phyloP scores from a whole-genome alignment of 1,140 invertebrate species.

The Portunus trituberculatus region DNA sequence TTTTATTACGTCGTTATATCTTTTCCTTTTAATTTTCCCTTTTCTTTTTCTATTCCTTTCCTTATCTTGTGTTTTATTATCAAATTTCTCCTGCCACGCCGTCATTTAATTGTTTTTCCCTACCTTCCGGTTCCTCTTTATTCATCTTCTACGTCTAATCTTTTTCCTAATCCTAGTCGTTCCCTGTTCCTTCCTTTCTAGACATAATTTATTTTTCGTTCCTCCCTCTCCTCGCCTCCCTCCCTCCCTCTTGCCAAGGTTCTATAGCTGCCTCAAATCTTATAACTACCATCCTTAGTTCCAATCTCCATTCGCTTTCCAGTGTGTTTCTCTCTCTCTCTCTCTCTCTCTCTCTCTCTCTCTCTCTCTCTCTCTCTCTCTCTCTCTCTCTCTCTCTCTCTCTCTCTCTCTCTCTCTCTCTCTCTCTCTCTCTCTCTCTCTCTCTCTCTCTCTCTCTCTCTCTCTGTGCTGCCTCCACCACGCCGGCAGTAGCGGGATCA shows the following conservation, averaged over 20 bases:
- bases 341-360: not conserved
- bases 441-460: not conserved
- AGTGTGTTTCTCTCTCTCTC: not conserved
- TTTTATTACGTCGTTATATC: no score
- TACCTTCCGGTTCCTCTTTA: no score
- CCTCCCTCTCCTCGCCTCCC: not conserved
- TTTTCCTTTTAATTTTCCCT: not conserved
- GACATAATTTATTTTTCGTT: not conserved
- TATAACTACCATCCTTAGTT: not conserved
- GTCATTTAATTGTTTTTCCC: no score
- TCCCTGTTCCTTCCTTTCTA: no score
- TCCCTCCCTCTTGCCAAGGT: not conserved
- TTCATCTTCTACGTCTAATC: no score
- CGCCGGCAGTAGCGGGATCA: slow-evolving; percentile 36
- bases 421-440: no score
- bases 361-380: not conserved
- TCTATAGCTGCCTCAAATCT: not conserved
- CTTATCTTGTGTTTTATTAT: no score
- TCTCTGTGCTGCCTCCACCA: not conserved
- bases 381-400: slow-evolving; percentile 23
- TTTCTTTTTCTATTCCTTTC: not conserved
- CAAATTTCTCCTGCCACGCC: no score
- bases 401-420: slow-evolving; percentile 33
- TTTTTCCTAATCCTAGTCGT: no score
- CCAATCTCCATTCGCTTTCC: not conserved